phyloP scores from a whole-genome alignment of 2,113 vertebrate genomes.

The Brienomyrus brachyistius region DNA sequence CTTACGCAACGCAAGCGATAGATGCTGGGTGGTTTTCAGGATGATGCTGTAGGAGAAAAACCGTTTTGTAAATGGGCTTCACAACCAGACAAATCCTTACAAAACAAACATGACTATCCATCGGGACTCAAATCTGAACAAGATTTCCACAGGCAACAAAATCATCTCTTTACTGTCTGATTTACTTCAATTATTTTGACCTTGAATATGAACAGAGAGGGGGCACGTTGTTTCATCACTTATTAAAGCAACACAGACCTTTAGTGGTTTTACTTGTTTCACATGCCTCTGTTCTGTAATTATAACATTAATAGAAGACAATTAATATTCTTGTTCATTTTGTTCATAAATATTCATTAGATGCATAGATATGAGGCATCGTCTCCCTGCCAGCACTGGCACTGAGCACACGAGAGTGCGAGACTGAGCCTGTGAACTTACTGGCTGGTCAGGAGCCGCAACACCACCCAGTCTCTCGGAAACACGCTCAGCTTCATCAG shows the following conservation, averaged over 20 bases:
- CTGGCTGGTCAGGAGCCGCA: slow-evolving; percentile 77
- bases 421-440: slow-evolving; percentile 42
- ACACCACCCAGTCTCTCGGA: slow-evolving; percentile 77
- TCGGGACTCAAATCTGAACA: neutral
- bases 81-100: neutral
- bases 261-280: neutral
- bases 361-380: neutral
- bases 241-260: neutral
- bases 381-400: neutral
- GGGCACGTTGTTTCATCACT: neutral
- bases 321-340: neutral
- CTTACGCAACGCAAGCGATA: slow-evolving; percentile 73
- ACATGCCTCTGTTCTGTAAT: slow-evolving; percentile 2
- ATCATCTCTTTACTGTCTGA: neutral
- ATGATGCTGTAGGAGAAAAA: slow-evolving; percentile 63
- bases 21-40: slow-evolving; percentile 73
- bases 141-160: neutral
- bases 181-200: neutral
- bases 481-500: slow-evolving; percentile 78
- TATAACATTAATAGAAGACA: neutral
- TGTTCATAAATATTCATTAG: neutral
- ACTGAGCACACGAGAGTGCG: no score
- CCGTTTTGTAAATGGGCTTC: neutral
- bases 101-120: neutral
- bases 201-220: neutral